Conservation (phyloP, 35 echinoderm and acorn worm species). For the Patiria miniata region DNA sequence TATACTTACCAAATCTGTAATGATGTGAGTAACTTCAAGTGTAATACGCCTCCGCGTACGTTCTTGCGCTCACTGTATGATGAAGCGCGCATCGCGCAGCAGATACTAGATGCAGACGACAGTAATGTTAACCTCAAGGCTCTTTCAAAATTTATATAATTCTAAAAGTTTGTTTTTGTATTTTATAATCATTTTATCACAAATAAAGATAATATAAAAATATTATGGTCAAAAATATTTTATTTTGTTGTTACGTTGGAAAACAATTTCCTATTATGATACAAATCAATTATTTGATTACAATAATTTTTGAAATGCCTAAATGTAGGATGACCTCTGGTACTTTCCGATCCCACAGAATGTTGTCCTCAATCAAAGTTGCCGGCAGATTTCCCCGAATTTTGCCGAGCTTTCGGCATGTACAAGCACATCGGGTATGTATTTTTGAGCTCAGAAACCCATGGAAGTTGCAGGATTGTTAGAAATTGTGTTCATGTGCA, state of each 20-base stretch:
- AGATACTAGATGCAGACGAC: slow-evolving; percentile 16
- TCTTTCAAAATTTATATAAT: background rate
- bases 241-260: too few species aligned
- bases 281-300: too few species aligned
- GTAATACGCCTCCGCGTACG: too few species aligned
- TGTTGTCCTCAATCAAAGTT: slow-evolving; percentile 14
- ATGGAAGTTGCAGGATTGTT: too few species aligned
- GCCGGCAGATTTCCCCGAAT: slow-evolving; percentile 5
- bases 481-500: too few species aligned
- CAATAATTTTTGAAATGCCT: too few species aligned
- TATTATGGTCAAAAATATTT: background rate
- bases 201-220: background rate
- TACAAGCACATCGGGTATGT: background rate
- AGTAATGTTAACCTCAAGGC: background rate
- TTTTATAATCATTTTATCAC: background rate
- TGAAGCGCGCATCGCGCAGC: too few species aligned
- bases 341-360: background rate
- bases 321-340: background rate
- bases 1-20: too few species aligned
- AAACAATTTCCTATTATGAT: too few species aligned
- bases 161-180: background rate
- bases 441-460: background rate
- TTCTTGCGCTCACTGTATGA: too few species aligned
- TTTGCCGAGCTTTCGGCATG: slow-evolving; percentile 5
- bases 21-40: too few species aligned